Conservation (phyloP, 2,797 vertebrate genomes). For the Eidolon dupreanum region DNA sequence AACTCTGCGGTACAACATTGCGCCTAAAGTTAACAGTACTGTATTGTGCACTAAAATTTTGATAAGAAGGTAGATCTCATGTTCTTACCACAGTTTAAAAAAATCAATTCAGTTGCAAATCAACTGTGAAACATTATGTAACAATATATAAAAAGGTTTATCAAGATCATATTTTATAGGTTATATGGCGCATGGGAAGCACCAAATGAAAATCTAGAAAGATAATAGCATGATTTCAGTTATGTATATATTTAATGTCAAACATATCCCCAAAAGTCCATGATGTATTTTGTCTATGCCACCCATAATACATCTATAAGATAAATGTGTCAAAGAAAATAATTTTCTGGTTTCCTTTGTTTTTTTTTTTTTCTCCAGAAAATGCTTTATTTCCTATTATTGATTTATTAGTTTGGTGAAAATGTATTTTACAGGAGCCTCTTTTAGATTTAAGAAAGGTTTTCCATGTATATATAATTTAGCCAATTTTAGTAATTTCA, state of each 20-base stretch:
- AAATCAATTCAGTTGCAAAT: not conserved
- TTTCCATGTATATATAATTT: not conserved
- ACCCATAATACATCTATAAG: not conserved
- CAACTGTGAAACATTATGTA: not conserved
- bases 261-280: not conserved
- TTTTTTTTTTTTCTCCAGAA: not conserved
- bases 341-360: not conserved
- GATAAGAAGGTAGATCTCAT: not conserved
- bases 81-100: not conserved
- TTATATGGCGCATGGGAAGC: not conserved
- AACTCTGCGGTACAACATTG: not conserved
- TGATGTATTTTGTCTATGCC: not conserved
- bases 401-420: slow-evolving; percentile 17
- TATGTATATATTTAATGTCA: not conserved
- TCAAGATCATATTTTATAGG: not conserved
- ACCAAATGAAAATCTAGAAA: not conserved
- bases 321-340: not conserved
- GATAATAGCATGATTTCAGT: not conserved
- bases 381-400: slow-evolving; percentile 6
- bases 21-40: not conserved
- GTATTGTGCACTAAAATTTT: not conserved
- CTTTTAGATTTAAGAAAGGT: not conserved
- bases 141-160: not conserved
- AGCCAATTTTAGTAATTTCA: not conserved
- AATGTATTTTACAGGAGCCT: not conserved